Conservation (phyloP, 2,797 vertebrate species). For the Numenius phaeopus region DNA sequence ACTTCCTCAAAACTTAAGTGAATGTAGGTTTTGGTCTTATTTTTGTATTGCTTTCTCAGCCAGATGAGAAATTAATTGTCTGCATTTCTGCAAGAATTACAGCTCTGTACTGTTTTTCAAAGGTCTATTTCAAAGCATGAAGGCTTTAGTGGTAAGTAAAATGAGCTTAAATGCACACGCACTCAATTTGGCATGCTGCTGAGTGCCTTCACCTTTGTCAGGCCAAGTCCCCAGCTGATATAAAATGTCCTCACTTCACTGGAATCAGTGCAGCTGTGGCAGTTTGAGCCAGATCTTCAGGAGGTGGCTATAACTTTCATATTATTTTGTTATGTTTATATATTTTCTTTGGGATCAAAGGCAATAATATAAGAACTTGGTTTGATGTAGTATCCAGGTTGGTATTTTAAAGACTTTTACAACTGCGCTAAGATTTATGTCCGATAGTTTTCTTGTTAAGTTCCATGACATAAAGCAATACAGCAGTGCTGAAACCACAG, state of each 20-base stretch:
- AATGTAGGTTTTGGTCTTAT: not conserved
- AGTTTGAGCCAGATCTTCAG: not conserved
- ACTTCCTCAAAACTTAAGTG: not conserved
- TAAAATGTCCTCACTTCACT: not conserved
- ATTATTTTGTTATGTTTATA: not conserved
- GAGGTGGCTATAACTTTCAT: not conserved
- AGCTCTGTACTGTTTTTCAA: not conserved
- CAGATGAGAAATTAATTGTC: not conserved
- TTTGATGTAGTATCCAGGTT: not conserved
- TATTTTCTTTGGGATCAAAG: not conserved
- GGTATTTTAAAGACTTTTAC: conserved; percentile 56
- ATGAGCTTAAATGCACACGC: not conserved
- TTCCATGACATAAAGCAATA: not conserved
- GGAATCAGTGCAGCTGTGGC: not conserved
- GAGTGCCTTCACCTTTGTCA: not conserved
- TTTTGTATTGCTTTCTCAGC: not conserved
- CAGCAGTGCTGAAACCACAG: not conserved
- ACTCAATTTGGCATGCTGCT: not conserved
- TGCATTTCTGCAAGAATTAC: not conserved
- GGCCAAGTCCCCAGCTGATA: not conserved
- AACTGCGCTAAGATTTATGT: conserved; percentile 28
- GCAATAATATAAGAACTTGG: not conserved
- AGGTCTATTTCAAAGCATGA: not conserved
- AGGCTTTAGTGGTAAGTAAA: not conserved
- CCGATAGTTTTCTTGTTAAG: not conserved